Evolutionary conservation across 2,113 vertebrate genomes (phyloP), one percentile per base, ranked within the genome.

Genomic region (Dunckerocampus dactyliophorus): DNA sequence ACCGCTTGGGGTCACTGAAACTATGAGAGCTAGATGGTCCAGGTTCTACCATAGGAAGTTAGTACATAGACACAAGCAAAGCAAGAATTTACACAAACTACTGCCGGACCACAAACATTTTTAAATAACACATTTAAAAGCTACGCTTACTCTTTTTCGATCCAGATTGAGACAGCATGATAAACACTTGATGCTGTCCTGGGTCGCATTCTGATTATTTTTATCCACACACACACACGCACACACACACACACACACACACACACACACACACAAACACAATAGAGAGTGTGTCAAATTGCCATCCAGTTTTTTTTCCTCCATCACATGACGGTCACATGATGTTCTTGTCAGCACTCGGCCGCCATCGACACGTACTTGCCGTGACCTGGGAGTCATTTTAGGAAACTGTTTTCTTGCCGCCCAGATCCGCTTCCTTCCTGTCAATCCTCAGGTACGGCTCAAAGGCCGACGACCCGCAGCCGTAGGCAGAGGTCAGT

Each of bases 391-490:
- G 0, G 14, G 6, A 54, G 28, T 19, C 17, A 14, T 31, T 69
- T 89, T 90, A 97, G 62, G 92, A 90, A 69, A 90, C 86, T 0
- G 91, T 90, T 80, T 94, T 93, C 87, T 92, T 93, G 74, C 84
- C 88, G 2, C 87, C 72, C 21, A 89, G 45, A 46, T 90, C 85
- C n/a, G 17, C 72, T 57, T 87, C 93, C 74, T 92, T 93, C 84
- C 88, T 87, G 59, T 93, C 93, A 80, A 93, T 90, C 67, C 92
- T 87, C 54, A 87, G 90, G 87, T 95, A 97, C 66, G 95, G 96
- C 88, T 95, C 94, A 3, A 98, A 98, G 0, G 96, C 95, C 0
- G 94, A 98, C 1, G 88, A 87, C 1, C 93, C 92, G 48, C 94
- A 93, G 74, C 92, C 89, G 6, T 91, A 94, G 1, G 83, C 12